Conservation (phyloP, 92 coral and sea anemone genomes). For the Palythoa heliodiscus region DNA sequence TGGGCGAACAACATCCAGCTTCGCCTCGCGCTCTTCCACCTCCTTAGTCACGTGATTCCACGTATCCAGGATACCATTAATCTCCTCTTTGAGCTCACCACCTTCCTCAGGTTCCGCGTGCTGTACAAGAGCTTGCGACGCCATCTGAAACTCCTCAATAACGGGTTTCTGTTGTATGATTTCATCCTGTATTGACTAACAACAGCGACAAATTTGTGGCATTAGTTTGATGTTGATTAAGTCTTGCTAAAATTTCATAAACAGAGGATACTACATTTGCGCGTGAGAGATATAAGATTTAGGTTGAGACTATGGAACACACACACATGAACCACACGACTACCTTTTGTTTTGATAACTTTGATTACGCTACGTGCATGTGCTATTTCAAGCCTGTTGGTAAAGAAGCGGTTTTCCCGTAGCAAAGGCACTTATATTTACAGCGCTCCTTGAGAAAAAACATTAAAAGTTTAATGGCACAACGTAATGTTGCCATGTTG, state of each 20-base stretch:
- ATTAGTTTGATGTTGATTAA: neutral
- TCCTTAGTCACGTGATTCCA: slow-evolving; percentile 76
- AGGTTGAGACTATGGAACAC: neutral
- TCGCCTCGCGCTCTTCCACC: slow-evolving; percentile 67
- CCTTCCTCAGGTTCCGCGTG: slow-evolving; percentile 77
- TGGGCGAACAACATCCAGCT: slow-evolving; percentile 45
- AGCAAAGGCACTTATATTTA: neutral
- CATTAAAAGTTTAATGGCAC: neutral
- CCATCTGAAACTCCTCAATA: slow-evolving; percentile 80
- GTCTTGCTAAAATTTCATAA: neutral
- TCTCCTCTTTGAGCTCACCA: slow-evolving; percentile 71
- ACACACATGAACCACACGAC: no score
- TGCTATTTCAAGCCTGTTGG: neutral
- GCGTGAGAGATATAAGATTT: neutral
- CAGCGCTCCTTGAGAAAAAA: neutral
- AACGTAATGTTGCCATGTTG: neutral
- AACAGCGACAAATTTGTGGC: neutral
- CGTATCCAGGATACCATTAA: slow-evolving; percentile 47
- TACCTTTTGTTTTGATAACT: neutral
- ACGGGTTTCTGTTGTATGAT: slow-evolving; percentile 72
- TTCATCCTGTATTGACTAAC: slow-evolving; percentile 66
- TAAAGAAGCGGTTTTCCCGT: slow-evolving; percentile 36
- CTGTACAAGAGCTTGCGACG: slow-evolving; percentile 75
- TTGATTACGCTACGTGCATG: neutral
- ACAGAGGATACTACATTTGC: no score